These are phyloP conservation scores for Chaetophractus vellerosus DNA, from an alignment of 2,797 vertebrate species.

Conservation along the genomic window DNA sequence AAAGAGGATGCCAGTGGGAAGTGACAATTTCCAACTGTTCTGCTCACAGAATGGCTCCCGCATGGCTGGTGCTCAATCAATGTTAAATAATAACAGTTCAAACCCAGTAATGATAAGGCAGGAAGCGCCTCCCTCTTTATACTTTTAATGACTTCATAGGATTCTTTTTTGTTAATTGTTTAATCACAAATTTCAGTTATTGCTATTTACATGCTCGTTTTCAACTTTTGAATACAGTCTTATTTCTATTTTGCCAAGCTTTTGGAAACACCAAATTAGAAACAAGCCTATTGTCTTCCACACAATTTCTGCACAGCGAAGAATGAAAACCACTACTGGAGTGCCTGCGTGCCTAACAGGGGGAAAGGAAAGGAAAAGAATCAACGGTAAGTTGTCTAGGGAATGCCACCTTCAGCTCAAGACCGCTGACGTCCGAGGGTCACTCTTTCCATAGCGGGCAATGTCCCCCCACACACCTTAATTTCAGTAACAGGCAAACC, in stretches of 20 bases:
- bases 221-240: conserved; percentile 82
- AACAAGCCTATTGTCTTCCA: conserved; percentile 84
- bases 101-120: conserved; percentile 76
- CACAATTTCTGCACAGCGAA: conserved; percentile 83
- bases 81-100: conserved; percentile 78
- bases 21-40: conserved; percentile 16
- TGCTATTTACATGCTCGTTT: conserved; percentile 82
- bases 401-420: conserved; percentile 66
- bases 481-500: not conserved
- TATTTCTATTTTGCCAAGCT: conserved; percentile 85
- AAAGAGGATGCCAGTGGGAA: not conserved
- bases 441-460: not conserved
- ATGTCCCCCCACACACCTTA: not conserved
- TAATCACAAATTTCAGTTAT: conserved; percentile 84
- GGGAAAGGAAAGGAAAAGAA: not conserved
- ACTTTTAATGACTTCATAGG: conserved; percentile 84
- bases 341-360: conserved; percentile 75
- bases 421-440: not conserved
- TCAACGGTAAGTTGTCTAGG: conserved; percentile 69
- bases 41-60: conserved; percentile 39
- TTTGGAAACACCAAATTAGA: conserved; percentile 85
- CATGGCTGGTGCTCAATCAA: conserved; percentile 70
- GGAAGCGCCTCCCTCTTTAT: conserved; percentile 82
- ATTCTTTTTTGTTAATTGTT: conserved; percentile 85
- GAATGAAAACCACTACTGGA: conserved; percentile 80